Percentiles rank a stretch among this genome's conserved stretches.
These are phyloP conservation scores for Tachina fera DNA, from an alignment of 2,888 invertebrate species.

Conservation along the genomic window DNA sequence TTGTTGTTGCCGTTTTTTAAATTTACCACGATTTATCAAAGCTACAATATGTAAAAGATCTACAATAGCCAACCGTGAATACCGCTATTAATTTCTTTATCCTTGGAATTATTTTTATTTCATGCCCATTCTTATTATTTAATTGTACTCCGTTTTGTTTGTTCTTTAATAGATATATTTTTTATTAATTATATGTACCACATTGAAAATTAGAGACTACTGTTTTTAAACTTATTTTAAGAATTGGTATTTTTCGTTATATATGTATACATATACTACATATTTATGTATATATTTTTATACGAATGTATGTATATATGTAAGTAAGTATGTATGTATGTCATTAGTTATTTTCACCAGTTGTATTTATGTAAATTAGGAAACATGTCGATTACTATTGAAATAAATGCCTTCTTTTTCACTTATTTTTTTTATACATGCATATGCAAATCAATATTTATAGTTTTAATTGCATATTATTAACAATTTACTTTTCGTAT, in stretches of 20 bases:
- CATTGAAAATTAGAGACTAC: constrained; percentile 81
- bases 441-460: constrained; percentile 73
- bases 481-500: constrained; percentile 60
- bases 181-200: constrained; percentile 78
- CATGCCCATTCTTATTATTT: neutral
- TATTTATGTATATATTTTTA: constrained; percentile 36
- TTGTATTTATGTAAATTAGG: constrained; percentile 71
- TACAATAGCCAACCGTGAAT: too few species aligned
- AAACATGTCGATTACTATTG: constrained; percentile 73
- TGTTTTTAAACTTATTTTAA: constrained; percentile 65
- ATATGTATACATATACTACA: constrained; percentile 29
- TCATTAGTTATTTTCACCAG: constrained; percentile 71
- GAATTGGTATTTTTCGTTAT: constrained; percentile 64
- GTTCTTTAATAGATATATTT: constrained; percentile 68
- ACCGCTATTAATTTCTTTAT: too few species aligned
- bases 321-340: constrained; percentile 45
- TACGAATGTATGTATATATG: constrained; percentile 49
- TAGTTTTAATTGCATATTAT: constrained; percentile 75
- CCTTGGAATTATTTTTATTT: neutral
- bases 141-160: neutral
- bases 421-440: constrained; percentile 8
- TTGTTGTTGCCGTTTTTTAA: too few species aligned
- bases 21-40: too few species aligned
- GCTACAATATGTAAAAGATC: too few species aligned
- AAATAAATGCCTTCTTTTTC: constrained; percentile 51